Base-by-base conservation (phyloP, 2,797 vertebrate genomes). In the Onychomys torridus region DNA sequence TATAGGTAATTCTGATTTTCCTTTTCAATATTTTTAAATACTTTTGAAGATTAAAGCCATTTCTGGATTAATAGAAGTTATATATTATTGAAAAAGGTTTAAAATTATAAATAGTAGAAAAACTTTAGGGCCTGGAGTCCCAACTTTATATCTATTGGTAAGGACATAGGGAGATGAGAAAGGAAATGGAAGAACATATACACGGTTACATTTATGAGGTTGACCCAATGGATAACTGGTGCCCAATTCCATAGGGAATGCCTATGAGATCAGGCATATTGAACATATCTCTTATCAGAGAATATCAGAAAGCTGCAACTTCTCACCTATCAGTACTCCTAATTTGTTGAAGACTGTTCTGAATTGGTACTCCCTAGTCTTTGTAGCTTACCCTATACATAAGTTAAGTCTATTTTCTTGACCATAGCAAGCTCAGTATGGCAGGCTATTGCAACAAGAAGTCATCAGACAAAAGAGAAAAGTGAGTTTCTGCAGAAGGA, bases 11-110 rank as follows among this genome's bases (percentile, higher is more conserved):
- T 89, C 21, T 78, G 59, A 57, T 92, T 89, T 78, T 81, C 71
- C 32, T 69, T 95, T 71, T 85, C 29, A 90, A 71, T 37, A 86
- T 92, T 87, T 97, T 55, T 82, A 79, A 94, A 85, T 46, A 32
- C n/a, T 67, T 92, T 19, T 71, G 32, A 90, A 96, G 83, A 84
- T 32, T 89, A 75, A 91, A 93, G 16, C 8, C 23, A 67, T 21
- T 9, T 32, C 19, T 55, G 4, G 25, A 65, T 89, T 55, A 21
- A 89, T 69, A 32, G 3, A 59, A 55, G 4, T 85, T 73, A 79
- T n/a, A 85, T 73, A 67, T 89, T 79, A 19, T 52, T 79, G 12
- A 4, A 52, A 86, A 84, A 34, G 1, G 21, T 76, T 65, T 78
- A 82, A 86, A 82, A 78, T 43, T 90, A 11, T 17, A 82, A 61